Base-by-base conservation (phyloP, 2,113 vertebrate genomes). In the Xiphophorus couchianus region DNA sequence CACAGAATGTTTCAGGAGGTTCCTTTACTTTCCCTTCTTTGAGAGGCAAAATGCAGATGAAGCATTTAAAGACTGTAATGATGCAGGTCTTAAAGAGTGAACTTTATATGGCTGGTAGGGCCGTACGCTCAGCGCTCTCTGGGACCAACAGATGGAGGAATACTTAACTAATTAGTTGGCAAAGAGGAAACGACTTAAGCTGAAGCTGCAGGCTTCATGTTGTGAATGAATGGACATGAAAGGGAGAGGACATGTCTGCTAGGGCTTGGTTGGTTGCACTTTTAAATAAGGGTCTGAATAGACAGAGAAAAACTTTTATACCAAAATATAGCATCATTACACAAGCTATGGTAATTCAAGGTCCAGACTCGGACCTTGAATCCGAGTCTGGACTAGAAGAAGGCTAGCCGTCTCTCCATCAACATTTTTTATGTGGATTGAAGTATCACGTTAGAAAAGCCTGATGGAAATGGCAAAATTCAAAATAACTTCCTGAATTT, bases 81-180 rank as follows among this genome's bases (percentile, higher is more conserved):
- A 71, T 75, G 73, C 5, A 42, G 44, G 62, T 71, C 64, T 86
- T 83, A 88, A 68, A 48, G 71, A 66, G 42, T 63, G 61, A 71
- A 69, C 60, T 65, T 62, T 70, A 71, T 74, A 70, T 62, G 63
- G 74, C 79, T 69, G 73, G 73, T 27, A 6, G 27, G 82, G 80
- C 2, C 81, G 48, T 44, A 30, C 81, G 87, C 84, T 84, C 37
- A 64, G 39, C 61, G 81, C 71, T 86, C 42, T 66, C 33, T 39
- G 22, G 80, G 69, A 63, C 62, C 22, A 70, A 89, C 89, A 92
- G 90, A 91, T 89, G 92, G 92, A 86, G 77, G 62, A 77, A 88
- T 77, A 28, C 85, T 91, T 88, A 89, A 82, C 77, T 81, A 86
- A 78, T 90, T 92, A 71, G 80, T 88, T 81, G 73, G 31, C 69